Conservation (phyloP, 2,888 invertebrate genomes). For the Mythimna albipuncta region DNA sequence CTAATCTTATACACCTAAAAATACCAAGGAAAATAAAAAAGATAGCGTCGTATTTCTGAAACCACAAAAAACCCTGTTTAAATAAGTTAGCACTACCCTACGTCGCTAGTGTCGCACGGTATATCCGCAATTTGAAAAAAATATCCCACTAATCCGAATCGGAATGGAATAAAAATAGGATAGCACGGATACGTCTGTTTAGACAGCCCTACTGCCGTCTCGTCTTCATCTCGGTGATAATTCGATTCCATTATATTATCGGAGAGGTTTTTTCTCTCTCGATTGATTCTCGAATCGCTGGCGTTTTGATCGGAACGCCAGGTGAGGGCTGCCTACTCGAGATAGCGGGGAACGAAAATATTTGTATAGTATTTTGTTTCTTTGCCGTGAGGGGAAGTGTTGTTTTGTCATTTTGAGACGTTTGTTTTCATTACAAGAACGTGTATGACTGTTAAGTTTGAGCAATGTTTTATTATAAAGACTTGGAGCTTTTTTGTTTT, state of each 20-base stretch:
- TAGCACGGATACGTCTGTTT: conserved; percentile 41
- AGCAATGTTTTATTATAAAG: conserved; percentile 24
- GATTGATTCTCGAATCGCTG: conserved; percentile 81
- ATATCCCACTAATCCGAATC: conserved; percentile 45
- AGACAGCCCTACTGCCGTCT: conserved; percentile 68
- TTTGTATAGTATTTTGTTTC: conserved; percentile 74
- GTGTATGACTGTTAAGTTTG: conserved; percentile 18
- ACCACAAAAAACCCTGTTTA: conserved; percentile 1
- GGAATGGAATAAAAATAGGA: conserved; percentile 44
- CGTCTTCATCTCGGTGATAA: conserved; percentile 87
- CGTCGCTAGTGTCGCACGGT: conserved; percentile 8
- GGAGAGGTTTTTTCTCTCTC: conserved; percentile 80
- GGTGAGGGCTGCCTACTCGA: conserved; percentile 68
- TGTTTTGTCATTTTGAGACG: conserved; percentile 48
- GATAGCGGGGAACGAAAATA: conserved; percentile 71
- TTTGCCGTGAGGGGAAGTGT: conserved; percentile 41
- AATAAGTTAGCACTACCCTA: conserved; percentile 21
- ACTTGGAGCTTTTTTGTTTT: conserved; percentile 4
- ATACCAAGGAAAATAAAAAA: background rate
- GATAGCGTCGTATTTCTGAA: background rate
- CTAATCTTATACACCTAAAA: background rate
- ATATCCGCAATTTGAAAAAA: conserved; percentile 47
- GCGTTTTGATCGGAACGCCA: conserved; percentile 72
- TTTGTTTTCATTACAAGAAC: conserved; percentile 11
- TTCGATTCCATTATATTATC: conserved; percentile 89